These are phyloP conservation scores for Nixonia krombeini DNA, from an alignment of 1,140 invertebrate species.

Conservation along the genomic window DNA sequence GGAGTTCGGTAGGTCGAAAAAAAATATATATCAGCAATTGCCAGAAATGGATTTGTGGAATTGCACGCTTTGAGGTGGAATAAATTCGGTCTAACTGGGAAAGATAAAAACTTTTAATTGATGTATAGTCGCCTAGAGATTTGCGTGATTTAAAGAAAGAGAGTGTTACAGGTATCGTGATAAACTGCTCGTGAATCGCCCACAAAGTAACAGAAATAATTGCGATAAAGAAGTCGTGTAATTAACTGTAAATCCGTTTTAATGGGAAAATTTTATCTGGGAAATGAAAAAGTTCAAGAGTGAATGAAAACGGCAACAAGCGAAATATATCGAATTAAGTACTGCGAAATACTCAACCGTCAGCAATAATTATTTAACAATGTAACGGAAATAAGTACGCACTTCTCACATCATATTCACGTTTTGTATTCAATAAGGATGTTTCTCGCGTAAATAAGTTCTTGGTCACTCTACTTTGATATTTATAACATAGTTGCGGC, in stretches of 20 bases:
- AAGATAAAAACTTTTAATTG: conserved; percentile 10
- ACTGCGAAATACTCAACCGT: no score
- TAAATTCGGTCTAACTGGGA: background rate
- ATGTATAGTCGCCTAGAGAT: conserved; percentile 6
- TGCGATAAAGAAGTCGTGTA: background rate
- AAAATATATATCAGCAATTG: background rate
- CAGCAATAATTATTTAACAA: no score
- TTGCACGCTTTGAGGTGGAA: background rate
- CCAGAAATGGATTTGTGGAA: background rate
- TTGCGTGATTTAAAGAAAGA: background rate
- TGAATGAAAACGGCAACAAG: no score
- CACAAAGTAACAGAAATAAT: background rate
- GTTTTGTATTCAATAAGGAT: no score
- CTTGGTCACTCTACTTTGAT: no score
- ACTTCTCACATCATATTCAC: no score
- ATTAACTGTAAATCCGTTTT: background rate
- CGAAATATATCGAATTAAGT: no score
- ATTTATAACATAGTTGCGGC: no score
- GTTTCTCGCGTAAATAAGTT: no score
- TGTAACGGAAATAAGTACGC: no score
- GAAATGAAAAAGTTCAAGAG: background rate
- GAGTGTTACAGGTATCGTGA: background rate
- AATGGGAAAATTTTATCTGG: background rate
- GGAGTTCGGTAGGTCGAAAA: background rate
- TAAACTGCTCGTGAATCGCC: background rate